Conservation (phyloP, 2,113 vertebrate species). For the Tonatia bakeri region DNA sequence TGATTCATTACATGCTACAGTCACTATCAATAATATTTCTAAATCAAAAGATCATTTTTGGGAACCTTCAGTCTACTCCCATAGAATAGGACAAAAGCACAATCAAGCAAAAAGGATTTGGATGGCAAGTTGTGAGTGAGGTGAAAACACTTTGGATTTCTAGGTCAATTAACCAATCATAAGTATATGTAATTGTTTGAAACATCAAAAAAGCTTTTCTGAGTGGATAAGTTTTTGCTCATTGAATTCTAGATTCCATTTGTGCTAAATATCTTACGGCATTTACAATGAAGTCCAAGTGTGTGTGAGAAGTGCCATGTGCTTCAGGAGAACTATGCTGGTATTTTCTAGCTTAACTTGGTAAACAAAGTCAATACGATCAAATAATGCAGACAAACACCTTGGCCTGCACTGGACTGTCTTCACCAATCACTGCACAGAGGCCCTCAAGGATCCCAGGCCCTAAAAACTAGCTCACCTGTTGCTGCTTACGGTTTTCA, state of each 20-base stretch:
- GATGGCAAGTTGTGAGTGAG: neutral
- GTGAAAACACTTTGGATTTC: neutral
- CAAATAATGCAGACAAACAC: neutral
- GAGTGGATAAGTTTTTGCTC: neutral
- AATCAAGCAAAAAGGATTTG: neutral
- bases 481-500: neutral
- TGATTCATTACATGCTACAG: neutral
- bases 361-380: neutral
- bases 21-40: neutral
- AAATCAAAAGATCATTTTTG: neutral
- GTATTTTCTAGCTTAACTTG: neutral
- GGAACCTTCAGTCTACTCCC: neutral
- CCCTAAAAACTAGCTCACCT: neutral
- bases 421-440: neutral
- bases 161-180: constrained; percentile 9
- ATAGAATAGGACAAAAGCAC: neutral
- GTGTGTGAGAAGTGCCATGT: neutral
- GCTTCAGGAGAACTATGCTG: neutral
- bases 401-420: neutral
- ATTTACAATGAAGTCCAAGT: neutral
- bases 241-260: neutral
- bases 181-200: neutral
- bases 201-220: constrained; percentile 14
- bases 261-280: neutral
- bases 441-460: neutral